These are phyloP conservation scores for Melinopterus prodromus DNA, from an alignment of 2,888 invertebrate genomes.

Conservation along the genomic window DNA sequence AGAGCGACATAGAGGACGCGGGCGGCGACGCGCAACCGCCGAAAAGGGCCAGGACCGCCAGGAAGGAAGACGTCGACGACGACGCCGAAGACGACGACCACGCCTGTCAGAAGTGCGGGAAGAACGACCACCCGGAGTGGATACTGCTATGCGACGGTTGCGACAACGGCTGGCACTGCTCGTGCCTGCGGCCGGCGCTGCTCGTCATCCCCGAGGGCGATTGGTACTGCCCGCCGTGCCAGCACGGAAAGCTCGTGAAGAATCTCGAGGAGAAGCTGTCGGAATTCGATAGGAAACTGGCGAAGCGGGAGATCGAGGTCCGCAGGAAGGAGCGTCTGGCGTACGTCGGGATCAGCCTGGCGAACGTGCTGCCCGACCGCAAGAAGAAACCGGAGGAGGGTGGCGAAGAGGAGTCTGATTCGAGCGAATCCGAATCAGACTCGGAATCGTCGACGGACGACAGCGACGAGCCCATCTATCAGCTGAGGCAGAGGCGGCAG, in stretches of 20 bases:
- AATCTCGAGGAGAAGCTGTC: constrained; percentile 78
- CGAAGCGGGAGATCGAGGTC: constrained; percentile 71
- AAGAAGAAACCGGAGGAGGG: constrained; percentile 44
- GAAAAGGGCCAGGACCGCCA: constrained; percentile 84
- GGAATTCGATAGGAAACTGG: constrained; percentile 79
- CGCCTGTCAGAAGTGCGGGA: constrained; percentile 89
- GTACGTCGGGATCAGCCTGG: constrained; percentile 78
- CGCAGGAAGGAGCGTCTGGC: constrained; percentile 74
- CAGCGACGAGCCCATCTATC: constrained; percentile 82
- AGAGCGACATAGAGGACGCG: constrained; percentile 79
- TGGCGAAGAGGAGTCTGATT: constrained; percentile 43
- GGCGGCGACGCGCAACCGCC: constrained; percentile 77
- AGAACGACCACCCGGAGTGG: constrained; percentile 96
- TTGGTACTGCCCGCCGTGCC: constrained; percentile 98
- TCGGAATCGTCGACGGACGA: constrained; percentile 58
- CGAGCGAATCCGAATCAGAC: constrained; percentile 39
- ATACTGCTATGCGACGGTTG: constrained; percentile 95
- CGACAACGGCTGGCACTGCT: constrained; percentile 97
- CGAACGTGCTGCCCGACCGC: constrained; percentile 69
- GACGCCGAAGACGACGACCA: constrained; percentile 68
- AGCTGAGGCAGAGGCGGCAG: constrained; percentile 81
- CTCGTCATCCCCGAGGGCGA: constrained; percentile 96
- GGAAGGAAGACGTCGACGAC: constrained; percentile 65
- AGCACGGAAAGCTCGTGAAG: constrained; percentile 85
- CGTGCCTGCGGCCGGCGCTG: constrained; percentile 91